These are phyloP conservation scores for Cheilosia variabilis DNA, from an alignment of 2,888 invertebrate genomes.

Conservation along the genomic window DNA sequence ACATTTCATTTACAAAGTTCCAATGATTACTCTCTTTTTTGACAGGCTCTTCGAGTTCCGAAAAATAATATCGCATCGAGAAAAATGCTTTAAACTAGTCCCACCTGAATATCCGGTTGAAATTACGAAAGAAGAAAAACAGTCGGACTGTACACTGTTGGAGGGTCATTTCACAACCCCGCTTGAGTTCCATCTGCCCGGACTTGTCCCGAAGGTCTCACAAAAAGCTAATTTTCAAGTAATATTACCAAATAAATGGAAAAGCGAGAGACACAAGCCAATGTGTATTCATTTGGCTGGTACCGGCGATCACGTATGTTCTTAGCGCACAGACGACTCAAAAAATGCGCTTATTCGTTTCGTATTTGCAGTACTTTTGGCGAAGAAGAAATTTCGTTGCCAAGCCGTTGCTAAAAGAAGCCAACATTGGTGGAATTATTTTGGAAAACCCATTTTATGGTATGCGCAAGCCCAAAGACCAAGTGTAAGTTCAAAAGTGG, in stretches of 20 bases:
- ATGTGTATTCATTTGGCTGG: slow-evolving; percentile 98
- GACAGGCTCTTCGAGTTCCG: slow-evolving; percentile 95
- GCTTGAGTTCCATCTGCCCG: slow-evolving; percentile 91
- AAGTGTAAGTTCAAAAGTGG: slow-evolving; percentile 86
- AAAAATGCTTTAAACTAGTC: slow-evolving; percentile 92
- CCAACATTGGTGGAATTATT: slow-evolving; percentile 95
- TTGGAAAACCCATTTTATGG: slow-evolving; percentile 99
- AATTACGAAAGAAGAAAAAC: slow-evolving; percentile 92
- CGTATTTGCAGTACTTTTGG: slow-evolving; percentile 91
- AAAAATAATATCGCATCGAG: slow-evolving; percentile 93
- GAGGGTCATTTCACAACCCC: slow-evolving; percentile 96
- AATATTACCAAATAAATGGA: slow-evolving; percentile 92
- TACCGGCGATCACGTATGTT: slow-evolving; percentile 96
- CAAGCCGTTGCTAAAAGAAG: slow-evolving; percentile 94
- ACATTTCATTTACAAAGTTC: too few species aligned
- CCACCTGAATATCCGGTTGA: slow-evolving; percentile 92
- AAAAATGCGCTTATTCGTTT: neutral
- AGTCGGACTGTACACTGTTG: slow-evolving; percentile 89
- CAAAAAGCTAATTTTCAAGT: slow-evolving; percentile 94
- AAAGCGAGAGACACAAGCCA: slow-evolving; percentile 88
- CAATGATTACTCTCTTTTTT: slow-evolving; percentile 76
- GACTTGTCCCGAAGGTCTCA: slow-evolving; percentile 92
- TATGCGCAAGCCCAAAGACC: slow-evolving; percentile 92
- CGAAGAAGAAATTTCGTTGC: slow-evolving; percentile 94
- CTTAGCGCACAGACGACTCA: neutral